Evolutionary conservation across 2,888 invertebrate genomes (phyloP).

Genomic region (Tortrix viridana): DNA sequence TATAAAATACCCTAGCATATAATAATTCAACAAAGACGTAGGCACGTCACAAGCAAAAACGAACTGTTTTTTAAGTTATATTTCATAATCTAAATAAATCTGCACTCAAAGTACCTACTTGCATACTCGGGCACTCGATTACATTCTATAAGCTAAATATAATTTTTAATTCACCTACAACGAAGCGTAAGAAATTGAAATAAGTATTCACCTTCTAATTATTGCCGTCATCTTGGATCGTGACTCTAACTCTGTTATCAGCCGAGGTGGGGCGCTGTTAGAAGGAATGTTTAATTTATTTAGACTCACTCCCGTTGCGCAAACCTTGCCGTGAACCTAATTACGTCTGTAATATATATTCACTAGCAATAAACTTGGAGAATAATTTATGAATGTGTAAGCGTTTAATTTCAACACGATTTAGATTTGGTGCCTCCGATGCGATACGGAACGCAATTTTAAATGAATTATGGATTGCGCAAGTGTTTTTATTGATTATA

Average conservation of each 20-base stretch:
- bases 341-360: constrained; percentile 76
- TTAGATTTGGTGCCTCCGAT: constrained; percentile 42
- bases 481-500: too few species aligned
- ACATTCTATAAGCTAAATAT: too few species aligned
- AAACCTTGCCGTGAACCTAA: constrained; percentile 71
- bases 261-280: constrained; percentile 34
- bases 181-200: too few species aligned
- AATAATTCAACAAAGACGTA: too few species aligned
- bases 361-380: constrained; percentile 74
- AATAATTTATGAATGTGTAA: constrained; percentile 74
- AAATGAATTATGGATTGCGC: constrained; percentile 12
- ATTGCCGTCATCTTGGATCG: constrained; percentile 1
- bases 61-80: too few species aligned
- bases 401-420: constrained; percentile 68
- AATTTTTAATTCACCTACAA: too few species aligned
- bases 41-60: too few species aligned
- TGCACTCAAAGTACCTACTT: too few species aligned
- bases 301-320: constrained; percentile 61
- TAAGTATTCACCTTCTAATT: background rate
- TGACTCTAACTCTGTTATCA: constrained; percentile 18
- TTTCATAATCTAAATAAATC: too few species aligned
- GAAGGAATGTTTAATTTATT: constrained; percentile 68
- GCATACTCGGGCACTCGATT: too few species aligned
- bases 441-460: constrained; percentile 20
- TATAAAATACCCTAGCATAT: too few species aligned